phyloP scores from a whole-genome alignment of 2,888 invertebrate genomes.

The Ophion obscuratus region DNA sequence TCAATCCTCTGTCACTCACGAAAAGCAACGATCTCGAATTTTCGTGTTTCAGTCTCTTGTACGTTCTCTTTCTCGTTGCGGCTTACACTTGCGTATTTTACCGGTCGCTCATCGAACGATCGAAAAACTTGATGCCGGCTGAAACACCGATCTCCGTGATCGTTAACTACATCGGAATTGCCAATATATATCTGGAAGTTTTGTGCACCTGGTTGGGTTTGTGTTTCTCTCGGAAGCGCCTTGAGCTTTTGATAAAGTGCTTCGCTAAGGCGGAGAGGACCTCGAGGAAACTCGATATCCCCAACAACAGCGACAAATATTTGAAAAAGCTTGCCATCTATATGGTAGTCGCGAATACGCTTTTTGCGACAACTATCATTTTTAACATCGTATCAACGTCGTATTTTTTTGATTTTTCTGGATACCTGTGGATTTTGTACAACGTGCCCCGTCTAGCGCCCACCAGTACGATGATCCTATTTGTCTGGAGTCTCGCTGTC shows the following conservation, averaged over 20 bases:
- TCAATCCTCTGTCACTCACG: constrained; percentile 45
- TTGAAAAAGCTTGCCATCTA: constrained; percentile 12
- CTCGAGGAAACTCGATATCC: constrained; percentile 29
- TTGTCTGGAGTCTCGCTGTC: constrained; percentile 18
- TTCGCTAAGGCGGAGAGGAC: constrained; percentile 7
- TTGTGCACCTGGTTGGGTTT: constrained; percentile 16
- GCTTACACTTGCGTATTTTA: constrained; percentile 6
- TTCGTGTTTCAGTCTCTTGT: constrained; percentile 33
- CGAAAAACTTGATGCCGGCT: not conserved
- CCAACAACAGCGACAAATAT: constrained; percentile 12
- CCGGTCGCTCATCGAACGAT: constrained; percentile 4
- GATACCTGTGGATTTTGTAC: not conserved
- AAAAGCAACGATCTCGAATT: constrained; percentile 27
- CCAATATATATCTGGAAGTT: constrained; percentile 1
- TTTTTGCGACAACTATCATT: not conserved
- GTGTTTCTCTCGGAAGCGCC: constrained; percentile 32
- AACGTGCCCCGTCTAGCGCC: not conserved
- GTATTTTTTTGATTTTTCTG: not conserved
- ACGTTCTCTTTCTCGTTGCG: constrained; percentile 18
- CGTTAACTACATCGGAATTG: constrained; percentile 5
- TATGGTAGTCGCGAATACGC: not conserved
- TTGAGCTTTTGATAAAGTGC: constrained; percentile 13
- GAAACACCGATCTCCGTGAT: constrained; percentile 36
- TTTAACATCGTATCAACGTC: not conserved
- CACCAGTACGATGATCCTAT: constrained; percentile 5